Conservation (phyloP, 2,888 invertebrate species). For the Homarus gammarus region DNA sequence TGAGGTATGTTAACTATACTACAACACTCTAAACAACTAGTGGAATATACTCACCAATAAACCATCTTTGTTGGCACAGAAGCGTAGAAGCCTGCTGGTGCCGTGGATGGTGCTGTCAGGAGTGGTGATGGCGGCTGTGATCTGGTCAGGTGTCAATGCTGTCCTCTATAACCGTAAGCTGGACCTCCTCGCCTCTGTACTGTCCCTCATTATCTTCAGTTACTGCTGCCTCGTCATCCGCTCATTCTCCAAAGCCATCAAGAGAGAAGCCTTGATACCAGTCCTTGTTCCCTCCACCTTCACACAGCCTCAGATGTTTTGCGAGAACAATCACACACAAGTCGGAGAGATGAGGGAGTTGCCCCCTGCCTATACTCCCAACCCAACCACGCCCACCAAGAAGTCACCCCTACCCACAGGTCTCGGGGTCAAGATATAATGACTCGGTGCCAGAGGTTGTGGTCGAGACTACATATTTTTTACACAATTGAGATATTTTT, state of each 20-base stretch:
- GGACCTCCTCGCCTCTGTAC: conserved; percentile 59
- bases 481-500: no score
- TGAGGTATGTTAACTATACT: no score
- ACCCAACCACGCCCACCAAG: background rate
- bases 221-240: conserved; percentile 68
- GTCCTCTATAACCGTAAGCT: conserved; percentile 51
- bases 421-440: conserved; percentile 55
- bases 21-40: no score
- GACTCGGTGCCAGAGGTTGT: background rate
- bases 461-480: no score
- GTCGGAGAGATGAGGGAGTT: conserved; percentile 31
- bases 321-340: conserved; percentile 19
- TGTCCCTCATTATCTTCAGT: conserved; percentile 38
- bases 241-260: conserved; percentile 47
- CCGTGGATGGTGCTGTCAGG: conserved; percentile 70
- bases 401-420: conserved; percentile 19
- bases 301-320: conserved; percentile 22
- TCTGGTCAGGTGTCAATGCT: conserved; percentile 64
- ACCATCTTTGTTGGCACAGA: conserved; percentile 24
- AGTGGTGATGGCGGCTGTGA: conserved; percentile 59
- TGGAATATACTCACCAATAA: background rate
- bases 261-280: conserved; percentile 46
- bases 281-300: conserved; percentile 51
- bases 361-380: conserved; percentile 54
- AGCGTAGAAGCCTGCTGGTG: conserved; percentile 65